Evolutionary conservation across 1,140 invertebrate genomes (phyloP).

Genomic region (Bilobella aurantiaca): DNA sequence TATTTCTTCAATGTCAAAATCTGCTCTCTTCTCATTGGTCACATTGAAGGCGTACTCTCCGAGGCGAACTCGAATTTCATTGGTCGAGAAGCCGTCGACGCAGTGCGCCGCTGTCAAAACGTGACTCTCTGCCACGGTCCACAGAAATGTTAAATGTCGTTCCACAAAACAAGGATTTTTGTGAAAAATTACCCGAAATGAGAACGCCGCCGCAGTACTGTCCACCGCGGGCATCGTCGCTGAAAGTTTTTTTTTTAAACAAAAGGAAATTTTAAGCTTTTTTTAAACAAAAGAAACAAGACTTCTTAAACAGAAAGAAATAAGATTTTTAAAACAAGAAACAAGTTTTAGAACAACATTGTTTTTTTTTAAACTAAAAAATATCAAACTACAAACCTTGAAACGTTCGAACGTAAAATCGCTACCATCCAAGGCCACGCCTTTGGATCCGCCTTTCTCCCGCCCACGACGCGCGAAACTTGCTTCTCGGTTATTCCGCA

Average conservation of each 20-base stretch:
- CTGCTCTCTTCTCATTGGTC: conserved; percentile 52
- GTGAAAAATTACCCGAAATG: conserved; percentile 33
- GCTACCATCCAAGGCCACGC: conserved; percentile 66
- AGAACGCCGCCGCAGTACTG: conserved; percentile 64
- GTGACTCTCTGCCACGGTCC: conserved; percentile 59
- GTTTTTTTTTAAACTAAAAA: too few species aligned
- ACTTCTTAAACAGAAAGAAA: too few species aligned
- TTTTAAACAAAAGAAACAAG: too few species aligned
- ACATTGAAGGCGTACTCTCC: conserved; percentile 67
- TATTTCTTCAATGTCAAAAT: conserved; percentile 54
- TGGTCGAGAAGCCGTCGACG: conserved; percentile 41
- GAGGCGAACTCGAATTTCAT: conserved; percentile 57
- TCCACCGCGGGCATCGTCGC: conserved; percentile 20
- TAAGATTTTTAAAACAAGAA: too few species aligned
- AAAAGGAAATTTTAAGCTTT: too few species aligned
- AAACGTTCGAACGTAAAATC: conserved; percentile 9
- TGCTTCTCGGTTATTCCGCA: conserved; percentile 26
- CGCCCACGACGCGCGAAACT: conserved; percentile 43
- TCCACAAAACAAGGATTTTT: background rate
- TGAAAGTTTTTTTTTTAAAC: too few species aligned
- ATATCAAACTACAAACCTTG: too few species aligned
- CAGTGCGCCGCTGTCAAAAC: conserved; percentile 55
- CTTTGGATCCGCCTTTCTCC: conserved; percentile 51
- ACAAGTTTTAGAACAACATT: too few species aligned
- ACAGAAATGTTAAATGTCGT: background rate